A percentile compares a stretch with the other conserved stretches of the same genome.
Evolutionary conservation across 2,113 vertebrate species (phyloP).

Genomic region (Nematolebias whitei): DNA sequence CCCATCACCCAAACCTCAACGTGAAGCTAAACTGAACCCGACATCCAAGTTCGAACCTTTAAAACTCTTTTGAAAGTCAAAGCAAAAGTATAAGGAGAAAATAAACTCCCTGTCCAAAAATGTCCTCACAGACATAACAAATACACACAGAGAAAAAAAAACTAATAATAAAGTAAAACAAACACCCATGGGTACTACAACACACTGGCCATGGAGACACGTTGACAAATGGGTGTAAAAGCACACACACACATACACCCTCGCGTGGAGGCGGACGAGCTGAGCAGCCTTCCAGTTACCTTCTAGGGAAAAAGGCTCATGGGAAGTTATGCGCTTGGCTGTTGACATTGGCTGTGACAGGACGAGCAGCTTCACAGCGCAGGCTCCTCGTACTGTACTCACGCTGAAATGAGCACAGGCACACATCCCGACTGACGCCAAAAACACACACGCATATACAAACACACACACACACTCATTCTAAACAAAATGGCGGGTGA

Average conservation of each 20-base stretch:
- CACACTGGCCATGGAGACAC: slow-evolving; percentile 20
- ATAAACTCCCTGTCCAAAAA: background rate
- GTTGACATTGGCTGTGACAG: slow-evolving; percentile 63
- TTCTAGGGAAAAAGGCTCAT: slow-evolving; percentile 70
- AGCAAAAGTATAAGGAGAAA: background rate
- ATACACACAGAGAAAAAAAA: slow-evolving; percentile 11
- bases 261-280: slow-evolving; percentile 7
- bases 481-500: slow-evolving; percentile 38
- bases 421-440: background rate
- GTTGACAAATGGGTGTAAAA: slow-evolving; percentile 29
- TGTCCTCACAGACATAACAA: slow-evolving; percentile 3
- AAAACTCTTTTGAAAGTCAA: background rate
- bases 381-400: slow-evolving; percentile 18
- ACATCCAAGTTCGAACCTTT: background rate
- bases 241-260: background rate
- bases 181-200: slow-evolving; percentile 22
- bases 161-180: slow-evolving; percentile 18
- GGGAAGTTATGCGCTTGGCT: slow-evolving; percentile 64
- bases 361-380: slow-evolving; percentile 53
- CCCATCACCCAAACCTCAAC: background rate
- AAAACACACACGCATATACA: slow-evolving; percentile 21
- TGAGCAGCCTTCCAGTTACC: slow-evolving; percentile 51
- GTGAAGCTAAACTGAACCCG: background rate
- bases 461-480: slow-evolving; percentile 18
- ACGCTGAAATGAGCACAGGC: slow-evolving; percentile 5